A percentile compares a stretch with the other conserved stretches of the same genome.
These are phyloP conservation scores for Notarius quadriscutis DNA, from an alignment of 2,113 vertebrate species.

Conservation along the genomic window DNA sequence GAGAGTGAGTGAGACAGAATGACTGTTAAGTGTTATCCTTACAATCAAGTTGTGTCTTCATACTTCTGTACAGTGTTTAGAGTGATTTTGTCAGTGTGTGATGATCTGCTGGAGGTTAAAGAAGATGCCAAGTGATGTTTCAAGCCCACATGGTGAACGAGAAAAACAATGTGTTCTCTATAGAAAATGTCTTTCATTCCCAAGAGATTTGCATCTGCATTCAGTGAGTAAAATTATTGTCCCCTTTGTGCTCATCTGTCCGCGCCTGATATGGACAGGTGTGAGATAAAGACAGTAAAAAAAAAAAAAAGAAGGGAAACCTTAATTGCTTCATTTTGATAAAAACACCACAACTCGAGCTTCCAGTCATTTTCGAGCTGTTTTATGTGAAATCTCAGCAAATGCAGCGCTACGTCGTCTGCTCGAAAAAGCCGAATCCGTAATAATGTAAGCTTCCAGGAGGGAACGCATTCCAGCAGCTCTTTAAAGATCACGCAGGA, in stretches of 20 bases:
- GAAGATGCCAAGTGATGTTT: not conserved
- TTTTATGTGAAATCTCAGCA: constrained; percentile 13
- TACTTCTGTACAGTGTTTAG: not conserved
- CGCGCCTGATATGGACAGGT: not conserved
- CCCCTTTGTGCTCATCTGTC: not conserved
- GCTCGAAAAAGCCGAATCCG: not conserved
- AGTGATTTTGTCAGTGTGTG: not conserved
- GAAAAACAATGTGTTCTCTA: not conserved
- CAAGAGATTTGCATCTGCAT: not conserved
- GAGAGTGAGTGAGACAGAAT: not conserved
- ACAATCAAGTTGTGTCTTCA: not conserved
- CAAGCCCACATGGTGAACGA: not conserved
- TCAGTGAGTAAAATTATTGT: not conserved
- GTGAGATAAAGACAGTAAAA: not conserved
- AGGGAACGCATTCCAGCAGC: constrained; percentile 63
- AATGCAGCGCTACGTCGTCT: not conserved
- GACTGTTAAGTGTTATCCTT: not conserved
- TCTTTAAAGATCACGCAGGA: constrained; percentile 63
- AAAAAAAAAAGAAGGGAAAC: not conserved
- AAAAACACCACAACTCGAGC: not conserved
- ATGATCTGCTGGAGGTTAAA: not conserved
- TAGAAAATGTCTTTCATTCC: constrained; percentile 8
- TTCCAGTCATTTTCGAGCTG: not conserved
- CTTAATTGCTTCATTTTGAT: not conserved
- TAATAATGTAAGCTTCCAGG: constrained; percentile 51